Base-by-base conservation (phyloP, 2,113 vertebrate genomes). In the Seriola dumerili region DNA sequence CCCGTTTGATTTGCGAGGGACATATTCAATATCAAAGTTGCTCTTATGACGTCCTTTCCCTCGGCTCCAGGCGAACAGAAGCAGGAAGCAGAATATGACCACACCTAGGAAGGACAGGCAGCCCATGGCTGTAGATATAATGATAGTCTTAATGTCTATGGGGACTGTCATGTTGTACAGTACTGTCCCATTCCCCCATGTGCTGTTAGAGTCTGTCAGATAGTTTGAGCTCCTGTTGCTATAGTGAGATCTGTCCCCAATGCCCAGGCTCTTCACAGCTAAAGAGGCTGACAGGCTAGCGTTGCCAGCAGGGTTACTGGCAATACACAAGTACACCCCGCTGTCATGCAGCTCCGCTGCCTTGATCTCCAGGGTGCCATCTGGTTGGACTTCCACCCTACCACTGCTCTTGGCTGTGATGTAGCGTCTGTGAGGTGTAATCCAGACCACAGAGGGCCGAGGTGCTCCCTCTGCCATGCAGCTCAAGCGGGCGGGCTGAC, bases 21-120 rank as follows among this genome's bases (percentile, higher is more conserved):
- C 97, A 0, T 99, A 99, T 91, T 99, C 97, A 0, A 99, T 99
- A 58, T 99, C 97, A 48, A 99, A 98, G 89, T 98, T 99, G 95
- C 97, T 97, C 95, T 96, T 98, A 25, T 98, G 98, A 84, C 98
- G 98, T 82, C 98, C 98, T 93, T 99, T 99, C 67, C 98, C 98
- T 81, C 98, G 94, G 93, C 98, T 99, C 98, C 98, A 99, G 68
- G 97, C 96, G 52, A 99, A 99, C 78, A 99, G 96, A 79, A 99
- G 96, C 89, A 99, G 95, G 93, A 99, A 97, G 91, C 98, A 99
- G 95, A 99, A 99, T 58, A 99, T 93, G 42, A 99, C 98, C 19
- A 99, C 98, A 1, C 98, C 98, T 81, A 99, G 93, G 92, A 99
- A 99, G 85, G 98, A 98, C 93, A 99, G 97, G 96, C 98, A 99